Evolutionary conservation across 2,888 invertebrate species (phyloP), one percentile per base, ranked within the genome.

Genomic region (Portevinia maculata): DNA sequence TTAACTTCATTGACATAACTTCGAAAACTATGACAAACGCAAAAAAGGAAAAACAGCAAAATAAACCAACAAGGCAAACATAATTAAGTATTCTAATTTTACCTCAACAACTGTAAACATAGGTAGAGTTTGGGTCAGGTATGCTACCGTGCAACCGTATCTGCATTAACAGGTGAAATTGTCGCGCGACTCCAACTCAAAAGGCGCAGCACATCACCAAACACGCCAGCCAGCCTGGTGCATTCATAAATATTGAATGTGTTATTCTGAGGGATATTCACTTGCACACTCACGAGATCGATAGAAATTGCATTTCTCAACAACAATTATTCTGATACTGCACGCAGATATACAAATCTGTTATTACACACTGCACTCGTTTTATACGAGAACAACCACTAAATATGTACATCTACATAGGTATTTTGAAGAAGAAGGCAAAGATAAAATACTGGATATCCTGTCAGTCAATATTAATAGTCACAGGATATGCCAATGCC

Each of bases 211-310:
- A 44, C 44, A 71, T 60, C 59, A 5, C 37, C 30, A 21, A 17
- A 48, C 60, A 52, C 78, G 78, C 65, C 78, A 83, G 76, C 39
- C 65, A 57, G 78, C 78, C 83, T 83, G 83, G 57, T 83, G 78
- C 83, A 83, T 83, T 73, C 62, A 83, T 83, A 78, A 83, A 83
- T 83, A 62, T 78, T 83, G 57, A 78, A 78, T 83, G 62, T 78
- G 48, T 52, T 71, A 78, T 67, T 75, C 69, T 73, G 76, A 60
- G 73, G 78, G 60, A 78, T 71, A 39, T 13, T 17, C 39, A 34
- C 28, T 24, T 28, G 37, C 39, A 11, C 24, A 50, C 60, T 50
- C 65, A 46, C 70, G 57, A 70, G 64, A 70, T 71, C 76, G 76
- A 71, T 65, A 57, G 17, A 59, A 64, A 37, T 48, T 79, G 79